A percentile compares a stretch with the other conserved stretches of the same genome.
Conservation (phyloP, 2,888 invertebrate species). For the Gastracanthus pulcherrimus region DNA sequence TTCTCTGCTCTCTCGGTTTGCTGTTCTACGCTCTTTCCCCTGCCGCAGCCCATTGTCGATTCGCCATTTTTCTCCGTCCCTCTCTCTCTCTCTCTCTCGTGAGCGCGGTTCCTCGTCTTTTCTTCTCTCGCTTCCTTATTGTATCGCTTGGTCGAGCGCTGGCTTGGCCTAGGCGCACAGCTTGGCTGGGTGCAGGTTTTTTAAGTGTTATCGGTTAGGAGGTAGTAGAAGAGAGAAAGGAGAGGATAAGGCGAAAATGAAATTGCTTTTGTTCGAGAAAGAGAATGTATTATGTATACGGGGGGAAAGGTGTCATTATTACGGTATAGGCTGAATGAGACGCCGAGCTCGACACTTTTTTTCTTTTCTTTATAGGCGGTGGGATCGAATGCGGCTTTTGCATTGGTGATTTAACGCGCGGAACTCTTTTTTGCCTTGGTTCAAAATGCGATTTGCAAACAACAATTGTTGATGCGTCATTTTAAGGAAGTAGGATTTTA, state of each 20-base stretch:
- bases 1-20: background rate
- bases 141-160: slow-evolving; percentile 23
- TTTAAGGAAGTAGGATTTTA: too few relatives aligned
- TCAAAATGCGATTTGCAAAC: too few relatives aligned
- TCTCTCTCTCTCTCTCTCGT: slow-evolving; percentile 27
- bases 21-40: background rate
- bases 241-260: slow-evolving; percentile 7
- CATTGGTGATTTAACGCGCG: too few relatives aligned
- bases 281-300: background rate
- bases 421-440: too few relatives aligned
- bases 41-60: slow-evolving; percentile 34
- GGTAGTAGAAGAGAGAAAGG: too few relatives aligned
- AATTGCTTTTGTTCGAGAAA: slow-evolving; percentile 12
- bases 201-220: too few relatives aligned
- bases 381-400: background rate
- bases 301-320: slow-evolving; percentile 4
- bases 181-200: too few relatives aligned
- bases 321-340: slow-evolving; percentile 18
- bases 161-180: background rate
- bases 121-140: slow-evolving; percentile 47
- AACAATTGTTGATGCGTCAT: too few relatives aligned
- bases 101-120: background rate
- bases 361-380: background rate
- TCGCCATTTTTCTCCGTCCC: background rate
- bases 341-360: background rate